phyloP scores from a whole-genome alignment of 2,797 vertebrate genomes.

The Neoniphon sammara region DNA sequence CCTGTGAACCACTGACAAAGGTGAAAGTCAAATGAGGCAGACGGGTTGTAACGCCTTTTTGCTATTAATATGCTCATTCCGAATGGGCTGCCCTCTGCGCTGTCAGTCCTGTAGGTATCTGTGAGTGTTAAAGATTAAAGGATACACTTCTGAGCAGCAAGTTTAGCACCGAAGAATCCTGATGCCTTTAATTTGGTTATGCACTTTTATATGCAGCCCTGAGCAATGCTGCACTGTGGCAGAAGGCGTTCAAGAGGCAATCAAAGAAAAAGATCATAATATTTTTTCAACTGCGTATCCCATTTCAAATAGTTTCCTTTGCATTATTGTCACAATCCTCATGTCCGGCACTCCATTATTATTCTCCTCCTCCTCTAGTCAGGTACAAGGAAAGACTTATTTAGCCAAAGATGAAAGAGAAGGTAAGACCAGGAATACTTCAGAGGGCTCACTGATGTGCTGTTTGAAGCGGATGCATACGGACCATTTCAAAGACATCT shows the following conservation, averaged over 20 bases:
- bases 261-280: constrained; percentile 32
- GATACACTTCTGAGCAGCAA: constrained; percentile 8
- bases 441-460: constrained; percentile 71
- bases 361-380: constrained; percentile 39
- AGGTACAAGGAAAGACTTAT: constrained; percentile 58
- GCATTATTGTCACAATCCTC: constrained; percentile 16
- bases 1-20: constrained; percentile 61
- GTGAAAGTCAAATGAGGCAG: constrained; percentile 69
- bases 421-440: constrained; percentile 70
- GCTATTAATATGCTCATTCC: constrained; percentile 50
- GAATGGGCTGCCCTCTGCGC: constrained; percentile 38
- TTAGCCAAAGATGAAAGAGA: constrained; percentile 74
- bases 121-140: constrained; percentile 32
- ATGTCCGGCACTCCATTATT: constrained; percentile 47
- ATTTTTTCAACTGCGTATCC: constrained; percentile 2
- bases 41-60: constrained; percentile 48
- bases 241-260: constrained; percentile 28
- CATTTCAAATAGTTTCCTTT: constrained; percentile 42
- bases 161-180: constrained; percentile 38
- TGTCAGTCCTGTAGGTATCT: constrained; percentile 33
- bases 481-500: constrained; percentile 79
- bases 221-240: constrained; percentile 10
- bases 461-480: constrained; percentile 75
- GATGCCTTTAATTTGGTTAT: constrained; percentile 18
- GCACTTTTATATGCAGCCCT: constrained; percentile 17